phyloP scores from a whole-genome alignment of 2,113 vertebrate genomes.

The Sceloporus undulatus region DNA sequence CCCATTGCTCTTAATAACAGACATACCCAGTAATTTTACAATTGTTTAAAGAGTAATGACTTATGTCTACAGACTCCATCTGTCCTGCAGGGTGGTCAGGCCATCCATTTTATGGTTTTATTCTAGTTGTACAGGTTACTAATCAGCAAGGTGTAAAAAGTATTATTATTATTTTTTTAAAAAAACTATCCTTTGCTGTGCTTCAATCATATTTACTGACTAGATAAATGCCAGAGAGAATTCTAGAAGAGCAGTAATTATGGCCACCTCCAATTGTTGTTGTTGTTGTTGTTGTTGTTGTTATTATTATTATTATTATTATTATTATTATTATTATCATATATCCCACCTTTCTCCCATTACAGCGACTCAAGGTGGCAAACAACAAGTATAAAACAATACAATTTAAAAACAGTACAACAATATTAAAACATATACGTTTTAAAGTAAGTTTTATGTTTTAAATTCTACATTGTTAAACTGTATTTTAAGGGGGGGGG shows the following conservation, averaged over 20 bases:
- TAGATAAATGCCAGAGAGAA: background rate
- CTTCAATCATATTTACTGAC: background rate
- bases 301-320: too few relatives aligned
- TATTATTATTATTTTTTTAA: background rate
- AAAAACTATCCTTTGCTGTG: background rate
- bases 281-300: too few relatives aligned
- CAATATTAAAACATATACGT: too few relatives aligned
- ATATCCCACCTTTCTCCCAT: too few relatives aligned
- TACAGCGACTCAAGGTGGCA: too few relatives aligned
- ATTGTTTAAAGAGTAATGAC: conserved; percentile 5
- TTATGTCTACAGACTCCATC: background rate
- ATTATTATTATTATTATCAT: too few relatives aligned
- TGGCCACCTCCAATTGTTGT: background rate
- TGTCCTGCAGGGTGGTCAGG: background rate
- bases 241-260: background rate
- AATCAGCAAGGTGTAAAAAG: background rate
- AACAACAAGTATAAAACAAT: too few relatives aligned
- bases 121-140: background rate
- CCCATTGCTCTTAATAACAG: conserved; percentile 12
- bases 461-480: too few relatives aligned
- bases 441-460: too few relatives aligned
- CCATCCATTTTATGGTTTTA: background rate
- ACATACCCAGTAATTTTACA: background rate
- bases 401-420: too few relatives aligned
- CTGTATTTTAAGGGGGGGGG: too few relatives aligned